These are phyloP conservation scores for Merodon equestris DNA, from an alignment of 2,888 invertebrate species.

Conservation along the genomic window DNA sequence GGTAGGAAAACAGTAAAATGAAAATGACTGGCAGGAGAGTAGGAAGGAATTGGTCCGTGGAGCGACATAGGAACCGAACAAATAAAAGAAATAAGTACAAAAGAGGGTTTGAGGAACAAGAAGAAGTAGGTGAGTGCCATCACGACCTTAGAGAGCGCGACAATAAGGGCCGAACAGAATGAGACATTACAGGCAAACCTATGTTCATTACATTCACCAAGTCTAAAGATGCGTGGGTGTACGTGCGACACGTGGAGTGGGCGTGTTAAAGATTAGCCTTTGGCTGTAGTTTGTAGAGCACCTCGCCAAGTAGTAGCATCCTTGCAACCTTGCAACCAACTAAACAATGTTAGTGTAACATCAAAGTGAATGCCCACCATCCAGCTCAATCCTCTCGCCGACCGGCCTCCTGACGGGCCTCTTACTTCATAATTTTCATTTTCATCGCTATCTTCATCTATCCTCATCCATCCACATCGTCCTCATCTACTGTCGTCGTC, in stretches of 20 bases:
- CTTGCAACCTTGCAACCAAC: constrained; percentile 67
- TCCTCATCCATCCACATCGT: constrained; percentile 10
- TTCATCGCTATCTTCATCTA: constrained; percentile 25
- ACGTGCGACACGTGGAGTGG: constrained; percentile 47
- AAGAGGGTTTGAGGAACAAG: constrained; percentile 1
- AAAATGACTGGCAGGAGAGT: no score
- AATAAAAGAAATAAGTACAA: constrained; percentile 11
- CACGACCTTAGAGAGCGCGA: no score
- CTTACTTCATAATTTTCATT: constrained; percentile 68
- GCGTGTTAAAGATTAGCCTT: constrained; percentile 67
- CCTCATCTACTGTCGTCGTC: background rate
- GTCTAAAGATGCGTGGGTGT: constrained; percentile 5
- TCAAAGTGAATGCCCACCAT: constrained; percentile 64
- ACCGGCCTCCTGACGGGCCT: constrained; percentile 38
- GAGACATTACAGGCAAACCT: no score
- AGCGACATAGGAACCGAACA: no score
- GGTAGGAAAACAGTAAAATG: background rate
- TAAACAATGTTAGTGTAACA: constrained; percentile 68
- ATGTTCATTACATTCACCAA: no score
- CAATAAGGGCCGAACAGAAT: background rate
- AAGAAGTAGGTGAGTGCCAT: constrained; percentile 8
- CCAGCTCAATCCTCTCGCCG: background rate
- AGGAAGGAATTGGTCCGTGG: no score
- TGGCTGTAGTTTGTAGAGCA: constrained; percentile 57
- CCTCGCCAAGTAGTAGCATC: constrained; percentile 64